phyloP scores from a whole-genome alignment of 1,140 invertebrate genomes.

The Vollenhovia emeryi region DNA sequence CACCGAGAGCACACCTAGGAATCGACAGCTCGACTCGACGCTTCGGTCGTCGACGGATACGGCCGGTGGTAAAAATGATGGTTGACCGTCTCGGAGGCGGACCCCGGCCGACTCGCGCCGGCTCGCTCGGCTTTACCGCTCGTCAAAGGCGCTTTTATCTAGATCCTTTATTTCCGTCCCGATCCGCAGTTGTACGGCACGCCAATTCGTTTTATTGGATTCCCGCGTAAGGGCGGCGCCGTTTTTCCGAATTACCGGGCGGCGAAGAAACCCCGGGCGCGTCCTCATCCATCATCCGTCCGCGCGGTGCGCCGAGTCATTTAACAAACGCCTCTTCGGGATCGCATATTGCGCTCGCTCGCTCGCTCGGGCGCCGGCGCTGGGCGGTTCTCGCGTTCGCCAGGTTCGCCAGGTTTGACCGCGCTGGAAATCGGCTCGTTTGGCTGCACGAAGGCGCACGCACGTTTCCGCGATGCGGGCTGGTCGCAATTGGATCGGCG shows the following conservation, averaged over 20 bases:
- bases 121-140: slow-evolving; percentile 44
- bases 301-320: slow-evolving; percentile 63
- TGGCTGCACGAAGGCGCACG: neutral
- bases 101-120: slow-evolving; percentile 39
- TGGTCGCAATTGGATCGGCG: neutral
- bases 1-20: neutral
- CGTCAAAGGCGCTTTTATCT: slow-evolving; percentile 65
- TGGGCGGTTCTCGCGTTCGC: neutral
- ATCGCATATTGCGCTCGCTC: slow-evolving; percentile 69
- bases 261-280: slow-evolving; percentile 58
- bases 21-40: slow-evolving; percentile 8
- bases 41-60: slow-evolving; percentile 1
- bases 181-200: slow-evolving; percentile 67
- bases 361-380: neutral
- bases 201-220: slow-evolving; percentile 72
- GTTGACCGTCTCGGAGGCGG: slow-evolving; percentile 1
- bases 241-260: slow-evolving; percentile 69
- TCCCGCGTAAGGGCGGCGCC: slow-evolving; percentile 70
- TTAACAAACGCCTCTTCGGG: slow-evolving; percentile 73
- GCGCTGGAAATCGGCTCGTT: neutral
- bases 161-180: slow-evolving; percentile 66
- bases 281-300: slow-evolving; percentile 74
- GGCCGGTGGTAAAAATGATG: slow-evolving; percentile 60
- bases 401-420: slow-evolving; percentile 41
- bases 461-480: neutral